Evolutionary conservation across 1,140 invertebrate species (phyloP).

Genomic region (Microvelia longipes): DNA sequence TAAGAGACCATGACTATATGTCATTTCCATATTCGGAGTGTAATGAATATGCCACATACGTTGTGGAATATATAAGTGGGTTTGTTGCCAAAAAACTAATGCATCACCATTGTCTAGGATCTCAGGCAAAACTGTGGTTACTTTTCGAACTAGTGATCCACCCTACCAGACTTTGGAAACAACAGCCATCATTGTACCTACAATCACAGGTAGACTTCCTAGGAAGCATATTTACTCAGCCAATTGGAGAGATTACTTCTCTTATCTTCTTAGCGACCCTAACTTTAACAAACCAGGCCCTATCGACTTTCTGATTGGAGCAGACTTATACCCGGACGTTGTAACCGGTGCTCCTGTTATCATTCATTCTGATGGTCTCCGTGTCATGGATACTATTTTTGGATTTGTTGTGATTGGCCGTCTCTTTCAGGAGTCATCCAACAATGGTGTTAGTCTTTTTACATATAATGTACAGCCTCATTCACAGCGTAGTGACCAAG

Average conservation of each 20-base stretch:
- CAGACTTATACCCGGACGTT: background rate
- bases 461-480: too few relatives aligned
- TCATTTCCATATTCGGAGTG: background rate
- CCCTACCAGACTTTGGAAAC: too few relatives aligned
- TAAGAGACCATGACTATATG: background rate
- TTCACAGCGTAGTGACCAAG: too few relatives aligned
- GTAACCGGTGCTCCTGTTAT: background rate
- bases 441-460: too few relatives aligned
- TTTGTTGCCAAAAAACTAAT: too few relatives aligned
- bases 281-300: background rate
- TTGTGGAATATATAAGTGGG: background rate
- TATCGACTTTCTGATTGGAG: background rate
- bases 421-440: too few relatives aligned
- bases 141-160: too few relatives aligned
- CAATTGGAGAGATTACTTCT: background rate
- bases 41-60: background rate
- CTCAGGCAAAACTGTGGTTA: too few relatives aligned
- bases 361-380: background rate
- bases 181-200: too few relatives aligned
- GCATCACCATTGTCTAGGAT: too few relatives aligned
- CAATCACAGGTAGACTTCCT: constrained; percentile 8
- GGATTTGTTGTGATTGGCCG: background rate
- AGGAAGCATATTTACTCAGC: background rate
- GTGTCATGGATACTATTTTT: background rate
- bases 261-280: background rate